Evolutionary conservation across 2,888 invertebrate species (phyloP).

Genomic region (Caenorhabditis uteleia): DNA sequence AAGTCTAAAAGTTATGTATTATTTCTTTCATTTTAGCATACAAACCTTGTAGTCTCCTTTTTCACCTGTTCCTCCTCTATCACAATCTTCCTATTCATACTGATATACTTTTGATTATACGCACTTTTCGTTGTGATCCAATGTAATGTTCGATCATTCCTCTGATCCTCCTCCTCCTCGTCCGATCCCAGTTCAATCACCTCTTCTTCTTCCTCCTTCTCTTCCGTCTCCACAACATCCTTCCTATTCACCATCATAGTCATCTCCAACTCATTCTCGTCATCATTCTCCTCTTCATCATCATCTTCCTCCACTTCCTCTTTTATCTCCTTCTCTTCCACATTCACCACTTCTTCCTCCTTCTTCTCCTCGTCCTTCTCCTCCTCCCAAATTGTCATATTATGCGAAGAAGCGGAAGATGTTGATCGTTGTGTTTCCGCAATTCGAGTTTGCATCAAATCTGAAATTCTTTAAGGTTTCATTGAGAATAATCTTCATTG

Average conservation of each 20-base stretch:
- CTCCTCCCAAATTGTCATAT: constrained; percentile 35
- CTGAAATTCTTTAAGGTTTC: not conserved
- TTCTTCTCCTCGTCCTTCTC: constrained; percentile 12
- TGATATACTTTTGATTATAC: constrained; percentile 19
- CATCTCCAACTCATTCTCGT: constrained; percentile 17
- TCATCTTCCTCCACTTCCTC: constrained; percentile 17
- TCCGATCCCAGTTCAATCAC: not conserved
- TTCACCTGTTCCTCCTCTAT: not conserved
- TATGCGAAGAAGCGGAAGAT: not conserved
- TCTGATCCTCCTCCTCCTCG: constrained; percentile 5
- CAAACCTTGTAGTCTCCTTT: not conserved
- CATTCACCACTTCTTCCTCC: not conserved
- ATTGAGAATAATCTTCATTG: not conserved
- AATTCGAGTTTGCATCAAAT: constrained; percentile 19
- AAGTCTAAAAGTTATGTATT: not conserved
- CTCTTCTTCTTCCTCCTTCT: constrained; percentile 3
- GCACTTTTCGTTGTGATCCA: constrained; percentile 29
- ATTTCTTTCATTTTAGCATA: not conserved
- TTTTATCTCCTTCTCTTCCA: constrained; percentile 16
- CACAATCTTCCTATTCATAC: too few relatives aligned
- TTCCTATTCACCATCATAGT: constrained; percentile 13
- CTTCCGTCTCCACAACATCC: not conserved
- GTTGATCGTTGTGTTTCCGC: constrained; percentile 11
- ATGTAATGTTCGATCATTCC: constrained; percentile 6
- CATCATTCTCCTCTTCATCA: constrained; percentile 5